Conservation (phyloP, 2,797 vertebrate genomes). For the Parauchenoglanis punctatus region DNA sequence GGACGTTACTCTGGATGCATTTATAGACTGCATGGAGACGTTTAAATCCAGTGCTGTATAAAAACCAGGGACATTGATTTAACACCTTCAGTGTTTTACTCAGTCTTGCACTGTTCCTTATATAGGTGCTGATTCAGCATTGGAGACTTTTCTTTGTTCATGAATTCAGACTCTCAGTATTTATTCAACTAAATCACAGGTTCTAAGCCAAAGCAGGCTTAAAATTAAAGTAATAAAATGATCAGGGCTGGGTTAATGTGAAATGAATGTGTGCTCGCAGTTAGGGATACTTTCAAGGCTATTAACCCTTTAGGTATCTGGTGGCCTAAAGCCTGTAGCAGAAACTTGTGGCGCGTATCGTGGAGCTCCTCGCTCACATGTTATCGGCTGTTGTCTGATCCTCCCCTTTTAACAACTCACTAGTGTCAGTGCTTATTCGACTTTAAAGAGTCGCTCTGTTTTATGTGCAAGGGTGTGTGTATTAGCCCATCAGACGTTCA, state of each 20-base stretch:
- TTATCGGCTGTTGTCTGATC: constrained; percentile 68
- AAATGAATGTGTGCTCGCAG: not conserved
- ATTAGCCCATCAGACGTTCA: constrained; percentile 80
- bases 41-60: not conserved
- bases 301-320: not conserved
- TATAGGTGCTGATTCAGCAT: not conserved
- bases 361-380: constrained; percentile 35
- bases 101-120: not conserved
- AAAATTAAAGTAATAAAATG: not conserved
- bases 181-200: not conserved
- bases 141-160: not conserved
- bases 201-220: not conserved
- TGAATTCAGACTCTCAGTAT: not conserved
- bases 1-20: not conserved
- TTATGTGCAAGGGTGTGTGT: constrained; percentile 79
- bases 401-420: constrained; percentile 70
- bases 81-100: not conserved
- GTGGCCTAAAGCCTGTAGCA: not conserved
- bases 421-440: constrained; percentile 78
- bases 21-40: too few relatives aligned
- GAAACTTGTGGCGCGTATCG: not conserved
- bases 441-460: constrained; percentile 78
- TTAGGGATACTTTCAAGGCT: not conserved
- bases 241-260: not conserved
- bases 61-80: not conserved